A percentile compares a stretch with the other conserved stretches of the same genome.
phyloP scores from a whole-genome alignment of 2,797 vertebrate species.

The Cryptoprocta ferox region DNA sequence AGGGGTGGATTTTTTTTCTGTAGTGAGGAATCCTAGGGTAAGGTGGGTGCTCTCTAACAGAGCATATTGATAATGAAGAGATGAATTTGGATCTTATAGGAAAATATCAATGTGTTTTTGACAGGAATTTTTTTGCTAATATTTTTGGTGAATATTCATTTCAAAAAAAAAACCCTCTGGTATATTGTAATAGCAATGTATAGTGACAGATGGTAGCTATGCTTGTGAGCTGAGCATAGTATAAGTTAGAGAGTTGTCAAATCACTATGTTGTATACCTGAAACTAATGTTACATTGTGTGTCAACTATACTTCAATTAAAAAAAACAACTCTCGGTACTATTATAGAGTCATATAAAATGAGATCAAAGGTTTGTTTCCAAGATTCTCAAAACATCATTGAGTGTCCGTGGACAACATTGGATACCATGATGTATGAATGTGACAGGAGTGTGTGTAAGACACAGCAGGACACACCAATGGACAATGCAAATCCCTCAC shows the following conservation, averaged over 20 bases:
- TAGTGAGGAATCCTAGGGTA: neutral
- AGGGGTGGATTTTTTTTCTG: neutral
- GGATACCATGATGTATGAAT: neutral
- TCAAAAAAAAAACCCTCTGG: neutral
- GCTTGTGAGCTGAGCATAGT: neutral
- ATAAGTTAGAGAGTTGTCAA: neutral
- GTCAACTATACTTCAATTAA: neutral
- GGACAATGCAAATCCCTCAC: neutral
- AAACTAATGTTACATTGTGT: neutral
- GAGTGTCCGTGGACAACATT: neutral
- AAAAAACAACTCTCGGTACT: neutral
- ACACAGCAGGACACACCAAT: neutral
- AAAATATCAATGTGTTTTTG: neutral
- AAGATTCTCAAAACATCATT: neutral
- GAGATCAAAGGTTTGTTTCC: neutral
- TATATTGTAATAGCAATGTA: neutral
- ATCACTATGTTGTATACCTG: neutral
- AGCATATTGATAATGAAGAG: neutral
- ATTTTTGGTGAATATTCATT: conserved; percentile 16
- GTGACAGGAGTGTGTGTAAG: neutral
- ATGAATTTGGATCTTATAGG: neutral
- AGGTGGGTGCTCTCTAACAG: neutral
- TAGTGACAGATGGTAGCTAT: neutral
- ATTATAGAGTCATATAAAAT: neutral
- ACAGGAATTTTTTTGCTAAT: conserved; percentile 42